A percentile compares a stretch with the other conserved stretches of the same genome.
Evolutionary conservation across 1,140 invertebrate species (phyloP).

Genomic region (Ceratina australensis): DNA sequence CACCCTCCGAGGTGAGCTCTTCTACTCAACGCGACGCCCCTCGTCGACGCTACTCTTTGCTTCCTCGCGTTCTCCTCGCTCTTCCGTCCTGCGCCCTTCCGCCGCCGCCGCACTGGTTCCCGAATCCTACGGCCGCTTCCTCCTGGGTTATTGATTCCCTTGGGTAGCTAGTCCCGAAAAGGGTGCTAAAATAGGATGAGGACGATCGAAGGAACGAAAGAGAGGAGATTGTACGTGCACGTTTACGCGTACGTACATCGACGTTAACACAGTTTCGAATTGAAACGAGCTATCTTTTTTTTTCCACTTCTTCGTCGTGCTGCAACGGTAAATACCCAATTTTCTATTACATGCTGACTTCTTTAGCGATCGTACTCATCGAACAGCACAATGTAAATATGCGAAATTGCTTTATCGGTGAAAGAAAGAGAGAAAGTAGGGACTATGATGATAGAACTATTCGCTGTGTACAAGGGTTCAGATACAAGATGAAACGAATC

Average conservation of each 20-base stretch:
- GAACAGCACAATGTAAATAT: too few species aligned
- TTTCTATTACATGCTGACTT: too few species aligned
- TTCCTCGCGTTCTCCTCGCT: conserved; percentile 33
- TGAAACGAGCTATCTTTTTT: too few species aligned
- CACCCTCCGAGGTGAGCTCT: conserved; percentile 42
- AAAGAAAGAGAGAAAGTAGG: not conserved
- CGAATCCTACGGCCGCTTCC: conserved; percentile 61
- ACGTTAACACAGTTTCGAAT: not conserved
- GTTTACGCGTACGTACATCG: not conserved
- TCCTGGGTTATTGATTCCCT: conserved; percentile 79
- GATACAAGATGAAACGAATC: too few species aligned
- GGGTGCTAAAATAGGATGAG: conserved; percentile 59
- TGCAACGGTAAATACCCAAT: too few species aligned
- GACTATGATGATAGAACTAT: not conserved
- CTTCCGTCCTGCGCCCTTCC: not conserved
- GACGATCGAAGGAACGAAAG: conserved; percentile 39
- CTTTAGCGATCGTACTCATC: too few species aligned
- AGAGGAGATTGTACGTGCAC: not conserved
- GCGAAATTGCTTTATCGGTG: too few species aligned
- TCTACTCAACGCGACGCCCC: conserved; percentile 41
- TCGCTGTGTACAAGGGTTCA: too few species aligned
- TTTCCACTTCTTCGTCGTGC: not conserved
- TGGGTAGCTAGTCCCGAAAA: conserved; percentile 71
- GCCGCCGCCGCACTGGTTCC: conserved; percentile 8
- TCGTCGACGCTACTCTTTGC: conserved; percentile 43